Base-by-base conservation (phyloP, 2,113 vertebrate species). In the Leuciscus idus region DNA sequence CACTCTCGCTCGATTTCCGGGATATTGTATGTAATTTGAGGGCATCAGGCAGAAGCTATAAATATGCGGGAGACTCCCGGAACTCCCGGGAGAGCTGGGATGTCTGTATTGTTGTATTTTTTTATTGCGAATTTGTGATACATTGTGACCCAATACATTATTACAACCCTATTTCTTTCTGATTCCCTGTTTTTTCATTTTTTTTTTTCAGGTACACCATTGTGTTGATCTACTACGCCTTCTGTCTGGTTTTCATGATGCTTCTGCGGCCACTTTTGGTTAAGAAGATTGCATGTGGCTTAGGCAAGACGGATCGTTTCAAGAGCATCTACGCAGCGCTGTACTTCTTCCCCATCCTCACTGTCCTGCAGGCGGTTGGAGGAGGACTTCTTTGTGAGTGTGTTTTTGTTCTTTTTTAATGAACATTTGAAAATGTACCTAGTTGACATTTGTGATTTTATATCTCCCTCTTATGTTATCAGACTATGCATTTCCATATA, bases 401-500 rank as follows among this genome's bases (percentile, higher is more conserved):
- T n/a, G 8, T 43, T 43, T 43, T 43, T 26, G 8, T 17, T 4
- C 21, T 33, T 57, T 36, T 19, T 62, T 11, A 33, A 77, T 79
- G 30, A 43, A n/a, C 2, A 12, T 73, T 73, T 86, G 77, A 72
- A 57, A 33, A 28, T 33, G 43, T 64, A 9, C 33, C 21, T 12
- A 39, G 10, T 43, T 43, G 68, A 73, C 36, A n/a, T 39, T 26
- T 13, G 11, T 74, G 68, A 26, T 46, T 74, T n/a, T 77, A 52
- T 21, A 79, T 36, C 62, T n/a, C 70, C 19, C 36, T 62, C 55
- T 43, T 91, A 12, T 73, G 73, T 62, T 90, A 93, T 90, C 90
- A 99, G 98, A 99, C 90, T 99, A 99, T 13, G 98, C 98, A 1
- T 99, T 99, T 80, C 98, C 98, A 0, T 99, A 97, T 90, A 99